phyloP scores from a whole-genome alignment of 2,888 invertebrate species.

The Xiphydria camelus region DNA sequence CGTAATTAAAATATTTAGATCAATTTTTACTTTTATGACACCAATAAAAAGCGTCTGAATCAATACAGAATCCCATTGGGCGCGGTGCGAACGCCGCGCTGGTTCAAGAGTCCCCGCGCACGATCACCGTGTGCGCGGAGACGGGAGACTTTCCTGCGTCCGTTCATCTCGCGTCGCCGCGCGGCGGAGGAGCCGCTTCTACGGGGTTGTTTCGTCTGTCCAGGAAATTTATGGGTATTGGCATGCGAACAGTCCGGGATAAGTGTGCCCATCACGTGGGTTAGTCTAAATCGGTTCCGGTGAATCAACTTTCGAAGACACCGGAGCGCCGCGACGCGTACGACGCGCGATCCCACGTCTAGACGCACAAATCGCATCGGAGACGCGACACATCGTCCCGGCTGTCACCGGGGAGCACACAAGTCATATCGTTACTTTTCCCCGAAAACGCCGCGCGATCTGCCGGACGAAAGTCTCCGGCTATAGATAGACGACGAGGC shows the following conservation, averaged over 20 bases:
- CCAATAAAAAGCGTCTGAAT: too few species aligned
- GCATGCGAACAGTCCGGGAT: conserved; percentile 29
- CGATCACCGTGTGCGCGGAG: too few species aligned
- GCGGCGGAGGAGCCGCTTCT: too few species aligned
- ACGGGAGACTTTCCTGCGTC: too few species aligned
- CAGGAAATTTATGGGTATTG: conserved; percentile 44
- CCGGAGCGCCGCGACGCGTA: conserved; percentile 21
- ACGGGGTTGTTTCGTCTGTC: conserved; percentile 41
- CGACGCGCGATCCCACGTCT: conserved; percentile 40
- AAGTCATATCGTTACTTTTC: conserved; percentile 1
- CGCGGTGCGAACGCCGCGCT: too few species aligned
- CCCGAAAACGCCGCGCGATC: too few species aligned
- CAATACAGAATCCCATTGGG: too few species aligned
- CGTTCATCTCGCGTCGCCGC: too few species aligned
- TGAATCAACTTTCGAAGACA: conserved; percentile 43
- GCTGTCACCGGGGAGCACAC: not conserved
- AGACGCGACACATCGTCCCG: conserved; percentile 22
- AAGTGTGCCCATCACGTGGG: conserved; percentile 44
- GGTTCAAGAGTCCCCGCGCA: too few species aligned
- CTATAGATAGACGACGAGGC: conserved; percentile 5
- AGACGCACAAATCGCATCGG: conserved; percentile 48
- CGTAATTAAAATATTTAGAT: too few species aligned
- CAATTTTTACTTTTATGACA: too few species aligned
- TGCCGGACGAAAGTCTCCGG: not conserved
- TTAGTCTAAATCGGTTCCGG: conserved; percentile 48